These are phyloP conservation scores for Phyllotreta striolata DNA, from an alignment of 2,888 invertebrate genomes.

Conservation along the genomic window DNA sequence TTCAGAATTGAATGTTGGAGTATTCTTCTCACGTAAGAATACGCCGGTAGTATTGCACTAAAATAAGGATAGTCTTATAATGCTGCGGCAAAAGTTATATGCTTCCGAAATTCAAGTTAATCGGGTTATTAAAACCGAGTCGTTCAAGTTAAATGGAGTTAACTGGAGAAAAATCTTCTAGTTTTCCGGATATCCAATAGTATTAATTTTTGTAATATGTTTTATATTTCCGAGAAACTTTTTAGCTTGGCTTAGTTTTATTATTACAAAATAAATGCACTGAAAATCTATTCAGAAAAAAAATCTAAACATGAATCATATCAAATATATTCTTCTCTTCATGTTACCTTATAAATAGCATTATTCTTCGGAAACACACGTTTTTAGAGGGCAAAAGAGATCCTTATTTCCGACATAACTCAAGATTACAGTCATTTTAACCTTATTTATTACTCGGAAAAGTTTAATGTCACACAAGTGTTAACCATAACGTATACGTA, in stretches of 20 bases:
- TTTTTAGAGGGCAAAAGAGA: background rate
- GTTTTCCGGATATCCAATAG: slow-evolving; percentile 26
- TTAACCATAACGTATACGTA: slow-evolving; percentile 33
- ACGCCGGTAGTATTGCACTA: too few species aligned
- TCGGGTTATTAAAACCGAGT: slow-evolving; percentile 43
- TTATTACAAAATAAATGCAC: too few species aligned
- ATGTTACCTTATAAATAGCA: too few species aligned
- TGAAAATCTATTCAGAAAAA: too few species aligned
- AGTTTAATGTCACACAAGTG: slow-evolving; percentile 59
- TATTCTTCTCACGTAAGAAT: too few species aligned
- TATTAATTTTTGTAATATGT: too few species aligned
- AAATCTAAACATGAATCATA: too few species aligned
- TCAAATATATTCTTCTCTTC: too few species aligned
- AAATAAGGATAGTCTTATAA: too few species aligned
- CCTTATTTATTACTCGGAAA: slow-evolving; percentile 57
- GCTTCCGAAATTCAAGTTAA: slow-evolving; percentile 50
- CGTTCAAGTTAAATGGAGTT: slow-evolving; percentile 52
- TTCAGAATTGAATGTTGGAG: too few species aligned
- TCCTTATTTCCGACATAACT: slow-evolving; percentile 54
- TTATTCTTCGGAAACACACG: background rate
- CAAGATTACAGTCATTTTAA: slow-evolving; percentile 56
- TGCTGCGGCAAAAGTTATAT: slow-evolving; percentile 23
- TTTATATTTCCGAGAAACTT: too few species aligned
- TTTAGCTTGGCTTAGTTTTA: too few species aligned
- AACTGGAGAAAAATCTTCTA: slow-evolving; percentile 50